A percentile compares a stretch with the other conserved stretches of the same genome.
These are phyloP conservation scores for Drosophila nr. perissopoda DNA, from an alignment of 2,888 invertebrate species.

Conservation along the genomic window DNA sequence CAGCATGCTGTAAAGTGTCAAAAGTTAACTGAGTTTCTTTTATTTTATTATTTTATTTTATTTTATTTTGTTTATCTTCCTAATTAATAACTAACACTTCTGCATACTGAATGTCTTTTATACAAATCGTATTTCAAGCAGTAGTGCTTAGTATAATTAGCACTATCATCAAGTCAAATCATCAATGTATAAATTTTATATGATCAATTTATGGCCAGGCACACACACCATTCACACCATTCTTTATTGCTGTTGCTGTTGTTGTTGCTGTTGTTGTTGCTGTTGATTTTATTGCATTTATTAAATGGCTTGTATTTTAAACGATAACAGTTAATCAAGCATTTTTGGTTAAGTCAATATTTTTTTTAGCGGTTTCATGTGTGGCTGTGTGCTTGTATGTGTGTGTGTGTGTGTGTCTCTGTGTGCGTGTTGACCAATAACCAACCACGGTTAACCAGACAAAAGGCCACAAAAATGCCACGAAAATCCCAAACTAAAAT, in stretches of 20 bases:
- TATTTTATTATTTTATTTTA: neutral
- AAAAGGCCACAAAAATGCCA: slow-evolving; percentile 84
- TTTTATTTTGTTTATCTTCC: neutral
- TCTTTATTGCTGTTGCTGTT: slow-evolving; percentile 30
- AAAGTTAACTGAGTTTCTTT: neutral
- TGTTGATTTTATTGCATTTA: slow-evolving; percentile 46
- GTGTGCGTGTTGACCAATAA: slow-evolving; percentile 77
- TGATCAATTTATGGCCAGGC: slow-evolving; percentile 40
- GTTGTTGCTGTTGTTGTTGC: slow-evolving; percentile 18
- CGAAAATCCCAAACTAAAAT: slow-evolving; percentile 84
- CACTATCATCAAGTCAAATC: neutral
- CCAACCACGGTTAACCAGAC: slow-evolving; percentile 84
- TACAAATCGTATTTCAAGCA: neutral
- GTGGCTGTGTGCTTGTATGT: slow-evolving; percentile 10
- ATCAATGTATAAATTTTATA: slow-evolving; percentile 4
- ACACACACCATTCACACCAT: slow-evolving; percentile 17
- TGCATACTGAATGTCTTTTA: neutral
- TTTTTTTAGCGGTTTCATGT: slow-evolving; percentile 77
- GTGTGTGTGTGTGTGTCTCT: slow-evolving; percentile 26
- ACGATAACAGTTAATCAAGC: slow-evolving; percentile 80
- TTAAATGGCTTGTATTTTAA: slow-evolving; percentile 67
- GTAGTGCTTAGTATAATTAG: neutral
- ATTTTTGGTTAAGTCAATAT: slow-evolving; percentile 81
- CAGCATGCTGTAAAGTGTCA: neutral
- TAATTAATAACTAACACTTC: neutral